A percentile compares a stretch with the other conserved stretches of the same genome.
These are phyloP conservation scores for Archocentrus centrarchus DNA, from an alignment of 2,113 vertebrate genomes.

Conservation along the genomic window DNA sequence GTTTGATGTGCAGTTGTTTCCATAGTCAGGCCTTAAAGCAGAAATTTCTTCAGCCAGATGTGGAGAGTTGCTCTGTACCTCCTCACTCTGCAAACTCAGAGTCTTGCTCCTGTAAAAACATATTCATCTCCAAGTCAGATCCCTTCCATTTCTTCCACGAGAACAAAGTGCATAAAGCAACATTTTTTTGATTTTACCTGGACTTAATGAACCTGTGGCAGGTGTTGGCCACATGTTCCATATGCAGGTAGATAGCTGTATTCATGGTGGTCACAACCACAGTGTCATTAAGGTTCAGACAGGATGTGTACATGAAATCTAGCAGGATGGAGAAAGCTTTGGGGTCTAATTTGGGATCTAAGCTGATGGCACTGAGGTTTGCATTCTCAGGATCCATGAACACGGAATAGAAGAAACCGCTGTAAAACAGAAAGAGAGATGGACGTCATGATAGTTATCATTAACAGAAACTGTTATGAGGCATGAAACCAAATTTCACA, in stretches of 20 bases:
- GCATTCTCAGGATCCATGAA: constrained; percentile 93
- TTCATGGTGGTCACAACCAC: constrained; percentile 90
- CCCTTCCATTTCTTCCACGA: background rate
- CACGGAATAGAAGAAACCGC: constrained; percentile 96
- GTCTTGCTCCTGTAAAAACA: constrained; percentile 54
- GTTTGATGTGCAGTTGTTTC: constrained; percentile 65
- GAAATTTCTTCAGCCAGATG: constrained; percentile 76
- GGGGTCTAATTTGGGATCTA: constrained; percentile 92
- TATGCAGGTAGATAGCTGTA: constrained; percentile 93
- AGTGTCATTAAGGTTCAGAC: constrained; percentile 89
- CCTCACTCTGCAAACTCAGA: constrained; percentile 45
- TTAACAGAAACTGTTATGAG: background rate
- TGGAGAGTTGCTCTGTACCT: constrained; percentile 34
- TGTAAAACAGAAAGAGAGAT: constrained; percentile 57
- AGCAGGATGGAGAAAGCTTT: constrained; percentile 93
- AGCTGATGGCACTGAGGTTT: constrained; percentile 88
- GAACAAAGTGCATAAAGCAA: background rate
- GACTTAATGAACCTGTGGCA: constrained; percentile 94
- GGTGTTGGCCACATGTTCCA: constrained; percentile 97
- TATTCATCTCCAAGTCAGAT: background rate
- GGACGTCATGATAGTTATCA: background rate
- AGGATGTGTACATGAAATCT: constrained; percentile 99
- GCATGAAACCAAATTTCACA: background rate
- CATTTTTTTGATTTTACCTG: constrained; percentile 81
- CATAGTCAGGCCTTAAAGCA: constrained; percentile 69